Evolutionary conservation across 53 echinoderm and acorn worm species (phyloP).

Genomic region (Astropecten irregularis): DNA sequence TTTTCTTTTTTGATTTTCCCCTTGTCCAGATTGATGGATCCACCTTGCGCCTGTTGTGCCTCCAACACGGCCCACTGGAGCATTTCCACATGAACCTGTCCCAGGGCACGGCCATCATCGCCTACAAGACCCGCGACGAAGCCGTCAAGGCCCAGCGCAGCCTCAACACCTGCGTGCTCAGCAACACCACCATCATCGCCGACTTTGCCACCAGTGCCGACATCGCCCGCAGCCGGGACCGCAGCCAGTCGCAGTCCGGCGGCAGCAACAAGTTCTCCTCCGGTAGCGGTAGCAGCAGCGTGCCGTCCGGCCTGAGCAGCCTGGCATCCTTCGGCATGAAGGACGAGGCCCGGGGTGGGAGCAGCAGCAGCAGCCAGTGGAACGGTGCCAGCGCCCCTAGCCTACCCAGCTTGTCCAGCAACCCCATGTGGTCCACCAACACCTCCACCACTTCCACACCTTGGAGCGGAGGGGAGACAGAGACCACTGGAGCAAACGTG

Average conservation of each 20-base stretch:
- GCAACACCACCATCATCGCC: conserved; percentile 72
- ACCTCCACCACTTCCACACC: conserved; percentile 35
- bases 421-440: conserved; percentile 85
- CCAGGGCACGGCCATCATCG: conserved; percentile 88
- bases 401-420: conserved; percentile 71
- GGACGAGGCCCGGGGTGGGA: conserved; percentile 27
- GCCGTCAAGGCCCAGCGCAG: conserved; percentile 82
- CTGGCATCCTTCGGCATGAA: conserved; percentile 34
- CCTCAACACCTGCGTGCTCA: conserved; percentile 68
- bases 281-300: conserved; percentile 30
- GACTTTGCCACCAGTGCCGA: conserved; percentile 74
- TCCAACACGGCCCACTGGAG: conserved; percentile 83
- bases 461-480: conserved; percentile 32
- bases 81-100: conserved; percentile 90
- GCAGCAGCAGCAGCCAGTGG: conserved; percentile 40
- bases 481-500: conserved; percentile 33
- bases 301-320: conserved; percentile 45
- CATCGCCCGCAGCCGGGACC: conserved; percentile 71
- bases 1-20: too few relatives aligned
- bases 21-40: conserved; percentile 56
- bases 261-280: conserved; percentile 57
- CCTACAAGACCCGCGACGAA: conserved; percentile 82
- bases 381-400: conserved; percentile 50
- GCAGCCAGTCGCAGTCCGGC: conserved; percentile 85
- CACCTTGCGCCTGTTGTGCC: conserved; percentile 83